Percentiles rank a stretch among this genome's conserved stretches.
These are phyloP conservation scores for Nineta flava DNA, from an alignment of 2,888 invertebrate species.

Conservation along the genomic window DNA sequence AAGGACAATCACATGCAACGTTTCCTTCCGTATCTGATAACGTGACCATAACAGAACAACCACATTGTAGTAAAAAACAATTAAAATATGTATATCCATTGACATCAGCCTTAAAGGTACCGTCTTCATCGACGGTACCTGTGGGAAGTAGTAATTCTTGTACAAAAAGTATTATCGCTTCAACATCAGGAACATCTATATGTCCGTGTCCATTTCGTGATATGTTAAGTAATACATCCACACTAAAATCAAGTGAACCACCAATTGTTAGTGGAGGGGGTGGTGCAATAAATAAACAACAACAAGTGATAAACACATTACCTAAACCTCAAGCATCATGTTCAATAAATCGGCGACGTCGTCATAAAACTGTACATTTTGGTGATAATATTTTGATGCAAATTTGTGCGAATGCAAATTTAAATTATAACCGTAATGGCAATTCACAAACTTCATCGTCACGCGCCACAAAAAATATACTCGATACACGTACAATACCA, in stretches of 20 bases:
- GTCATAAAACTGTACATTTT: conserved; percentile 65
- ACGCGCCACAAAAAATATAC: conserved; percentile 7
- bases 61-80: conserved; percentile 3
- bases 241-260: not conserved
- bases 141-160: not conserved
- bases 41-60: not conserved
- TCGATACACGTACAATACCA: conserved; percentile 19
- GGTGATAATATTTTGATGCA: conserved; percentile 60
- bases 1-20: not conserved
- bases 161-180: too few relatives aligned
- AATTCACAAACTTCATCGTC: conserved; percentile 15
- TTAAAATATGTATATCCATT: not conserved
- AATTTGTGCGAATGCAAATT: conserved; percentile 53
- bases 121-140: not conserved
- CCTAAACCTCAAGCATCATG: conserved; percentile 30
- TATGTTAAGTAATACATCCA: not conserved
- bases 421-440: conserved; percentile 24
- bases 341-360: conserved; percentile 46
- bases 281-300: conserved; percentile 19
- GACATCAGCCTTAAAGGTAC: not conserved
- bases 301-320: conserved; percentile 2
- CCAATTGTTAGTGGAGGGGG: conserved; percentile 19
- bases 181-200: conserved; percentile 21
- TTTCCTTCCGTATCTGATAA: not conserved
- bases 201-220: conserved; percentile 1